A percentile compares a stretch with the other conserved stretches of the same genome.
Evolutionary conservation across 2,888 invertebrate genomes (phyloP).

Genomic region (Leptinotarsa juncta): DNA sequence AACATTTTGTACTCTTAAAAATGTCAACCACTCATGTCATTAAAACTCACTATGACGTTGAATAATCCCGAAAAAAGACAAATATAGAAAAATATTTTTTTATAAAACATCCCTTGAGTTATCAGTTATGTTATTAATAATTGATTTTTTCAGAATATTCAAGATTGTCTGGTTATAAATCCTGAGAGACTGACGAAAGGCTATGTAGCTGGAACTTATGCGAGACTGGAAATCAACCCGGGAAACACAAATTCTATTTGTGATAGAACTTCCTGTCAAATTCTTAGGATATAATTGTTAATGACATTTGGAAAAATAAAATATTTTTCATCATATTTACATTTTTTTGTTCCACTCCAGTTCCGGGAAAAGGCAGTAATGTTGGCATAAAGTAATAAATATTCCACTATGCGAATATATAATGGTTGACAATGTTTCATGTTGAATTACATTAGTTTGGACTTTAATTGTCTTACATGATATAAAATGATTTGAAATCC

Average conservation of each 20-base stretch:
- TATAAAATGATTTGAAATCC: no score
- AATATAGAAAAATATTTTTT: no score
- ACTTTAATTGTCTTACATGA: no score
- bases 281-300: constrained; percentile 47
- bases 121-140: neutral
- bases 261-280: constrained; percentile 46
- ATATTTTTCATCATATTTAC: neutral
- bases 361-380: no score
- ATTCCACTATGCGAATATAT: no score
- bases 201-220: constrained; percentile 80
- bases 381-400: no score
- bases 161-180: constrained; percentile 85
- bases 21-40: no score
- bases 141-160: constrained; percentile 75
- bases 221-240: constrained; percentile 71
- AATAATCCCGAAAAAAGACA: no score
- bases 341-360: neutral
- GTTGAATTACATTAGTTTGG: no score
- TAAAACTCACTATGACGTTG: no score
- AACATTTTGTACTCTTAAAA: no score
- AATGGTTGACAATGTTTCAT: no score
- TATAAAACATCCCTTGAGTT: neutral
- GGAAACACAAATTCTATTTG: constrained; percentile 47
- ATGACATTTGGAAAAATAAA: neutral
- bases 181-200: constrained; percentile 86